These are phyloP conservation scores for Oryzias dopingdopingensis DNA, from an alignment of 2,797 vertebrate genomes.

Conservation along the genomic window DNA sequence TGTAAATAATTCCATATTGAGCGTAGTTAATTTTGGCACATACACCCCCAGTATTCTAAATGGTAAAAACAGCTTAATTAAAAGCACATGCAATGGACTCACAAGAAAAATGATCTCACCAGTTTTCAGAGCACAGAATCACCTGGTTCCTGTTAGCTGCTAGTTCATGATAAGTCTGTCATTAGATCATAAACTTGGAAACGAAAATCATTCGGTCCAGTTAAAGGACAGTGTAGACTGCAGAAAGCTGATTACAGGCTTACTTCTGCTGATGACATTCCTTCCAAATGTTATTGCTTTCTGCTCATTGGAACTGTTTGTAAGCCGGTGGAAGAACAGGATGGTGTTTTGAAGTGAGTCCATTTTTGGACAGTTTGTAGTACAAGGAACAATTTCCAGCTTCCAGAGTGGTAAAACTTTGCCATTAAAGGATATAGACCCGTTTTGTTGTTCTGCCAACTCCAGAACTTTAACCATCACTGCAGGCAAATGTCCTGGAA, in stretches of 20 bases:
- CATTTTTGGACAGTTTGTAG: too few relatives aligned
- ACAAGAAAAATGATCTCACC: constrained; percentile 2
- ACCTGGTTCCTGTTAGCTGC: constrained; percentile 28
- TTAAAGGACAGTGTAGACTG: background rate
- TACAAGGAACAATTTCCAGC: too few relatives aligned
- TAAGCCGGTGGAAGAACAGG: too few relatives aligned
- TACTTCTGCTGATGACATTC: constrained; percentile 1
- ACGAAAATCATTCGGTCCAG: background rate
- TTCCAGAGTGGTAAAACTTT: too few relatives aligned
- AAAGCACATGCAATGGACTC: constrained; percentile 27
- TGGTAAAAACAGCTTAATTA: constrained; percentile 14
- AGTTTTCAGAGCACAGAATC: constrained; percentile 7
- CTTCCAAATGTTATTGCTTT: background rate
- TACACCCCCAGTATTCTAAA: background rate
- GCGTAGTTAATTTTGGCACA: background rate
- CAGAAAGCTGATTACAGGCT: constrained; percentile 2
- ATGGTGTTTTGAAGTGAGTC: too few relatives aligned
- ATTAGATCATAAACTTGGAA: constrained; percentile 14
- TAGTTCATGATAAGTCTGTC: background rate
- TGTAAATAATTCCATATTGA: constrained; percentile 5
- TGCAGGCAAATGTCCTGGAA: too few relatives aligned
- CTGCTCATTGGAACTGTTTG: too few relatives aligned
- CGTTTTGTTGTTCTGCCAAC: too few relatives aligned
- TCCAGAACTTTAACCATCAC: too few relatives aligned
- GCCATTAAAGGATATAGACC: too few relatives aligned